Conservation (phyloP, 2,113 vertebrate genomes). For the Balaenoptera acutorostrata region DNA sequence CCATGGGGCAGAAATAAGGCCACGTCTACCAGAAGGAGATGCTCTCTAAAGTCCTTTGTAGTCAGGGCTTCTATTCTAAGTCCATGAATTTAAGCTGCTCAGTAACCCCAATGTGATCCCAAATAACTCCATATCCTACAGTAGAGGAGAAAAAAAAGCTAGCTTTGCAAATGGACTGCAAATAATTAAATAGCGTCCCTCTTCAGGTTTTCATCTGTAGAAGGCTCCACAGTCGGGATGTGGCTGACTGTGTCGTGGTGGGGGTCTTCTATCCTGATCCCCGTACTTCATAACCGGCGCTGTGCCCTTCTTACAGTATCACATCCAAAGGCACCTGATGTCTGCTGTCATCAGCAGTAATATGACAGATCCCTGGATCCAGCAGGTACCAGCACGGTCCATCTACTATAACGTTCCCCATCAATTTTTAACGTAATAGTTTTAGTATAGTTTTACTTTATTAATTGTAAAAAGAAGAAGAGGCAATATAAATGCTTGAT, state of each 20-base stretch:
- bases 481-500: background rate
- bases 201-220: background rate
- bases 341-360: too few relatives aligned
- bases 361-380: background rate
- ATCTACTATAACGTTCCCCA: background rate
- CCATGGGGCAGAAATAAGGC: background rate
- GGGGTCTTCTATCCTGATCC: background rate
- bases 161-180: background rate
- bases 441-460: background rate
- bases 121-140: background rate
- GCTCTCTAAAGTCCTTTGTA: background rate
- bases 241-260: too few relatives aligned
- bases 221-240: background rate
- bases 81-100: background rate
- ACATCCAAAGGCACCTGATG: background rate
- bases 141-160: background rate
- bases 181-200: background rate
- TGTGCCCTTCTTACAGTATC: background rate
- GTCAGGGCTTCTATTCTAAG: background rate
- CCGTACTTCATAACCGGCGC: rapidly evolving
- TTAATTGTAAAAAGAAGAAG: background rate
- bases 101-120: background rate
- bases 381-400: background rate
- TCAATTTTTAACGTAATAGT: background rate
- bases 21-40: background rate